phyloP scores from a whole-genome alignment of 2,797 vertebrate genomes.

The Mormyrus hasselquistii region DNA sequence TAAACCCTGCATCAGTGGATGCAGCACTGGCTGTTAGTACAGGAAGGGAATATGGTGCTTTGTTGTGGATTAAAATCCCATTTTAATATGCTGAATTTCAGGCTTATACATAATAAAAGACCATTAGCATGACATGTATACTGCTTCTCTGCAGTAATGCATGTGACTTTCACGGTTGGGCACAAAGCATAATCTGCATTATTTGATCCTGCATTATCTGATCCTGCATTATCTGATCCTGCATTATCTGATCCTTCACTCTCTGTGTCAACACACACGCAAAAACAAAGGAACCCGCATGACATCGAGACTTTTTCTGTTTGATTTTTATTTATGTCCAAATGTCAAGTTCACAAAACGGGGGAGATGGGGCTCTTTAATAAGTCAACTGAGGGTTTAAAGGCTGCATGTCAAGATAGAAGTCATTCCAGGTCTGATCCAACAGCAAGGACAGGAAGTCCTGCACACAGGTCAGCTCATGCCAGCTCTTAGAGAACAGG shows the following conservation, averaged over 20 bases:
- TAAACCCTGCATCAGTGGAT: background rate
- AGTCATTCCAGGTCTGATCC: background rate
- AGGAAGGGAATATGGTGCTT: background rate
- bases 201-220: too few species aligned
- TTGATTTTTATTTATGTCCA: background rate
- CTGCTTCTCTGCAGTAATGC: background rate
- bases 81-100: background rate
- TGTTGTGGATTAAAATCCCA: background rate
- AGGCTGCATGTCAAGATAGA: background rate
- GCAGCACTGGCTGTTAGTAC: background rate
- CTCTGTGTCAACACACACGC: background rate
- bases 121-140: background rate
- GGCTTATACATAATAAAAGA: background rate
- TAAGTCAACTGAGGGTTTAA: background rate
- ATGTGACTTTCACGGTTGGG: background rate
- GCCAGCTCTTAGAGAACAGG: background rate
- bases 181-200: background rate
- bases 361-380: background rate
- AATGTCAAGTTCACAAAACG: background rate
- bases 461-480: background rate
- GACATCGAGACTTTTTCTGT: background rate
- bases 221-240: too few species aligned
- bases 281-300: background rate
- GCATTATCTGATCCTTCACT: background rate
- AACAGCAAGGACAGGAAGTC: background rate